phyloP scores from a whole-genome alignment of 2,797 vertebrate genomes.

The Pteronotus mesoamericanus region DNA sequence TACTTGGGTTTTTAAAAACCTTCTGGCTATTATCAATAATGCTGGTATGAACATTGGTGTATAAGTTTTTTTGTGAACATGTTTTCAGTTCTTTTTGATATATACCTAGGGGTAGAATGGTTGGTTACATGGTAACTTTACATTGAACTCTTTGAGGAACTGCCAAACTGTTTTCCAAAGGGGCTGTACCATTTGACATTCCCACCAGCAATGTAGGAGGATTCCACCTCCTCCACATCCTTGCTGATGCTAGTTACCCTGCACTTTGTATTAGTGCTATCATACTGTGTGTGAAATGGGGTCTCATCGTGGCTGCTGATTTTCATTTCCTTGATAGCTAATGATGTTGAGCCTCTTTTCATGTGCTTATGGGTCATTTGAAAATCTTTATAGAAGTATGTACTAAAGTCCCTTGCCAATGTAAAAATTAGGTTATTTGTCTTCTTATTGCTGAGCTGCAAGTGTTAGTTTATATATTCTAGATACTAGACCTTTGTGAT shows the following conservation, averaged over 20 bases:
- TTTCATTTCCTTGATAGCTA: background rate
- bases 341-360: background rate
- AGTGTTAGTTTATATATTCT: background rate
- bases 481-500: background rate
- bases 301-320: background rate
- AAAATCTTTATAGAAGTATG: background rate
- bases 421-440: constrained; percentile 5
- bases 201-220: background rate
- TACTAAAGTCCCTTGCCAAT: background rate
- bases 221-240: background rate
- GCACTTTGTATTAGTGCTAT: background rate
- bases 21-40: background rate
- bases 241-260: background rate
- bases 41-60: background rate
- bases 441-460: background rate
- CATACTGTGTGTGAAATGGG: background rate
- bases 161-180: background rate
- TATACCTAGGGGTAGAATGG: background rate
- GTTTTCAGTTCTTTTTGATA: background rate
- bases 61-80: background rate
- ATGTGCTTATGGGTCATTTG: background rate
- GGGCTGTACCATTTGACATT: background rate
- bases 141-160: constrained; percentile 7
- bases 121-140: background rate
- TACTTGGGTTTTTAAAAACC: background rate